phyloP scores from a whole-genome alignment of 2,113 vertebrate species.

The Mesoclemmys tuberculata region DNA sequence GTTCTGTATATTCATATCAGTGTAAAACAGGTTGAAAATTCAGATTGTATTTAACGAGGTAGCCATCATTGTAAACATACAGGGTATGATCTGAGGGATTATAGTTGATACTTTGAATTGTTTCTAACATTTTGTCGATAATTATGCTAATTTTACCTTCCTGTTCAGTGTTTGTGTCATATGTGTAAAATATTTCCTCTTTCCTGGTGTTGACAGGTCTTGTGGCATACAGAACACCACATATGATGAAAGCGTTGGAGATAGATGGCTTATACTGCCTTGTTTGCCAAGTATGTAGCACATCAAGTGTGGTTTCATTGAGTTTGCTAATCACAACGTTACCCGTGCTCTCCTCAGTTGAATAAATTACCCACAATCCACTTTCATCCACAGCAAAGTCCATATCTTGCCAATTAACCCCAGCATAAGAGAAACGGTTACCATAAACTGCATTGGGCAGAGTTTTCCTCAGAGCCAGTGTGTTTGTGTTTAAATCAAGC shows the following conservation, averaged over 20 bases:
- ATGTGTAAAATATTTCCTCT: constrained; percentile 93
- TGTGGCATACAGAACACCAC: constrained; percentile 92
- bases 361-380: constrained; percentile 96
- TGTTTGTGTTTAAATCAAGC: constrained; percentile 68
- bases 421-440: constrained; percentile 92
- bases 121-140: constrained; percentile 78
- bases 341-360: constrained; percentile 91
- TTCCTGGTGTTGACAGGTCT: constrained; percentile 76
- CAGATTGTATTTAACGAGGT: constrained; percentile 74
- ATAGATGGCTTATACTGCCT: constrained; percentile 83
- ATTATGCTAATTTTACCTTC: constrained; percentile 63
- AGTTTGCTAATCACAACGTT: constrained; percentile 94
- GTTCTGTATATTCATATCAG: fast-evolving
- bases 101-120: constrained; percentile 78
- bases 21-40: constrained; percentile 6
- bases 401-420: constrained; percentile 89
- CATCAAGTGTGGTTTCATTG: constrained; percentile 90
- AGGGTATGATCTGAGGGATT: constrained; percentile 79
- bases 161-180: constrained; percentile 82
- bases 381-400: constrained; percentile 92
- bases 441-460: constrained; percentile 82
- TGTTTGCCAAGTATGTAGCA: constrained; percentile 92
- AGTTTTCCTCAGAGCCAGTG: neutral
- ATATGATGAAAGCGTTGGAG: constrained; percentile 93
- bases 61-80: constrained; percentile 79